Conservation (phyloP, 2,888 invertebrate species). For the Stenotaenia linearis region DNA sequence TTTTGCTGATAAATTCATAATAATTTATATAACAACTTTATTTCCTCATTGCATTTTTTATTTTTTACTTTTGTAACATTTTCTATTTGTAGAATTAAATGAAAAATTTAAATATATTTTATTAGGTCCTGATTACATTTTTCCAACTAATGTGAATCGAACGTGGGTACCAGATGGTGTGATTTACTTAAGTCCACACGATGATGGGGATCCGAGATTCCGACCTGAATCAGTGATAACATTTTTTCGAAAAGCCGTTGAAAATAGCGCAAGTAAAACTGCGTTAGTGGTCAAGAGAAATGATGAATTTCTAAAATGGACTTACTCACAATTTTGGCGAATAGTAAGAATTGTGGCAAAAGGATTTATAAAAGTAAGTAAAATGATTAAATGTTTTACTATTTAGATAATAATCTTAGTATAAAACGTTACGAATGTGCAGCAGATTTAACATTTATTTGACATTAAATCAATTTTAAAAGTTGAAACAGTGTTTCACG, state of each 20-base stretch:
- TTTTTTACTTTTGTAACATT: no score
- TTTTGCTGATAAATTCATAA: neutral
- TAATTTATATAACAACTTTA: no score
- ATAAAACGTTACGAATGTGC: no score
- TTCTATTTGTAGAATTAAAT: no score
- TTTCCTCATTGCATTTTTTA: no score
- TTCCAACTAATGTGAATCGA: neutral
- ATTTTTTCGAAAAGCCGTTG: neutral
- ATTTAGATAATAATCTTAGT: no score
- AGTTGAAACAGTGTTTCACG: no score
- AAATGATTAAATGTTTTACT: no score
- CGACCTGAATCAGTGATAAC: neutral
- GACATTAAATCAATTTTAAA: no score
- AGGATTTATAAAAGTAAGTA: neutral
- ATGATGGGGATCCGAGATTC: neutral
- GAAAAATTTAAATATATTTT: neutral
- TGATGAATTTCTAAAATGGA: neutral
- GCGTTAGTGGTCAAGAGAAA: neutral
- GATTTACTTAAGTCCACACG: neutral
- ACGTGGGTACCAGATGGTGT: neutral
- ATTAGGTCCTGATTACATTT: neutral
- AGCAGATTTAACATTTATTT: no score
- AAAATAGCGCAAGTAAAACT: neutral
- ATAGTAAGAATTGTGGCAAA: neutral
- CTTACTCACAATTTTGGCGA: neutral